Evolutionary conservation across 2,113 vertebrate genomes (phyloP), one percentile per base, ranked within the genome.

Genomic region (Lasiurus borealis): DNA sequence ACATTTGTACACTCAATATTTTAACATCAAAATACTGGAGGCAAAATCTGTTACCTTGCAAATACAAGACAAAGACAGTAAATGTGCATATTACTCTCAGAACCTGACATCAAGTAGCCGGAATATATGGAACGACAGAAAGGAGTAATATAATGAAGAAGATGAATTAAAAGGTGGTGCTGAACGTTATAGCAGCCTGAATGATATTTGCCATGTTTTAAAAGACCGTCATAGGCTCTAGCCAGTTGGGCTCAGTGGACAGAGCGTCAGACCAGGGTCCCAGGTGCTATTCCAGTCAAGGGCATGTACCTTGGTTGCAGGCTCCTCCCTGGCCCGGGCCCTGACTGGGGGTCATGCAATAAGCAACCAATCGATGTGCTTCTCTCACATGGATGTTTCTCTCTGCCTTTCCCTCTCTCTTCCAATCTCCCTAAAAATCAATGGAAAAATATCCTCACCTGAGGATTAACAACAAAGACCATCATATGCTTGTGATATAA

Each of bases 1-100:
- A 97, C 96, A 96, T 92, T 97, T 95, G 94, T 97, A 97, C 86
- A 95, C 95, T 97, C 46, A 69, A 95, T 95, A 94, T 95, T 96
- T 95, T 91, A 95, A 87, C 94, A 94, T 96, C 62, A 86, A 96
- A 95, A 97, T 88, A 92, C 78, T 90, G 75, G 82, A 95, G 36
- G 73, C 75, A 95, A 90, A 97, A 86, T 84, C 82, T 31, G n/a
- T 93, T 88, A 85, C 76, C 27, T 93, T 88, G 93, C 72, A 92
- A 95, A 96, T 92, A 94, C 78, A 77, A 82, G 85, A 95, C 87
- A 72, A 95, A 94, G 91, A 94, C 78, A 95, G 88, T 84, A 86
- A 85, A 84, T 94, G 90, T 94, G 78, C 88, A 86, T 86, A 54
- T 77, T 90, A 48, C 34, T 93, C 64, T 88, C 62, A 71, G 85